Evolutionary conservation across 2,797 vertebrate genomes (phyloP), one percentile per base, ranked within the genome.

Genomic region (Coluber constrictor): DNA sequence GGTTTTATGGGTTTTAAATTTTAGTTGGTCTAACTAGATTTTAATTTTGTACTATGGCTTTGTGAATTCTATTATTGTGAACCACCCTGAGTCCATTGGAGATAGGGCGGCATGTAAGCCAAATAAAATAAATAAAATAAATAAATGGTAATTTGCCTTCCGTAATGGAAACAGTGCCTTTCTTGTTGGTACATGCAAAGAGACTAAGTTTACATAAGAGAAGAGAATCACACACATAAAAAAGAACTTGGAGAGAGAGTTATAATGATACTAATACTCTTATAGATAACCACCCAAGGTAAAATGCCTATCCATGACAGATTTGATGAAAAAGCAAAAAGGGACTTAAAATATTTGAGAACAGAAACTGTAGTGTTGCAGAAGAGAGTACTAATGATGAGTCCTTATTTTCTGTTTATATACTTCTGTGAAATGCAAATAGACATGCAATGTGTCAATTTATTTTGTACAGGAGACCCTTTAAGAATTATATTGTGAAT

Each of bases 201-300:
- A 88, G 23, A 15, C 55, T 88, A 27, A 32, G 43, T 61, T 88
- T 55, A 23, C 6, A 54, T 6, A 8, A 79, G 51, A 37, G 10
- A 87, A 88, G 43, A 29, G 86, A 43, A 88, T 0, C 29, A 60
- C 23, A 10, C 18, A 60, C 74, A 3, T 9, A 86, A 90, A 57
- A 83, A 79, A 66, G 10, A 88, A 23, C 86, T 88, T 88, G 63
- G 87, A 88, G 32, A 70, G n/a, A 74, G 20, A 74, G 74, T 90
- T 29, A 37, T 88, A 93, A 91, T 91, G 74, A 66, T 86, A 93
- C 23, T 79, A 89, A 91, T 74, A 86, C 66, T 89, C 51, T n/a
- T 79, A 88, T 88, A 89, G 57, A 32, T 63, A 63, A 63, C 27
- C 11, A 63, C 27, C 61, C 27, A n/a, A n/a, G 27, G 27, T 63